Evolutionary conservation across 2,888 invertebrate genomes (phyloP), one percentile per base, ranked within the genome.

Genomic region (Dynastes maya): DNA sequence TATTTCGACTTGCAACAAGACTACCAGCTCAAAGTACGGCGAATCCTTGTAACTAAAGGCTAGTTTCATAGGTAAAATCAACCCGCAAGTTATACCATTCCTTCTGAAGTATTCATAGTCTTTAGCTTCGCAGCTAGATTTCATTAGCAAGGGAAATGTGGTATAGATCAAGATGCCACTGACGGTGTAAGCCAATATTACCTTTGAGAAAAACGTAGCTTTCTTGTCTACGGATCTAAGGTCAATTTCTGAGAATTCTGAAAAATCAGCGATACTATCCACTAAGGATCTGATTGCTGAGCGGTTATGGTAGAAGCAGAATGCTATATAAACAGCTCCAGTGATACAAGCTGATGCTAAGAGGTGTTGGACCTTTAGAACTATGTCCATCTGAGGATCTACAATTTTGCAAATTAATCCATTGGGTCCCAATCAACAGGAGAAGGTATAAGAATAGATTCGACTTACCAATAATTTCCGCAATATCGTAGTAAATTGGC

Each of bases 281-380:
- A 81, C 76, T 9, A 83, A 27, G 11, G 71, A 45, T 49, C 71
- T 76, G 6, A 83, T 83, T 6, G 55, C 55, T n/a, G 45, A 67
- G 45, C 84, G 77, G 64, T 84, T 84, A 9, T 64, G 64, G 8
- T 83, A 68, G 79, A 85, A 85, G 68, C 85, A 85, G 37, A 83
- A 74, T 8, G 81, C 81, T 83, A 85, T 82, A 72, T 85, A 85
- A 53, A 84, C 80, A 80, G 83, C 83, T 29, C 83, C 84, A 37
- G 81, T 70, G 6, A 85, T 80, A 77, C 85, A 84, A 13, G 78
- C 82, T 1, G 81, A 64, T 6, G 84, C 84, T n/a, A 85, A 81
- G 55, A 84, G 27, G 40, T 81, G 76, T 74, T 84, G 83, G 16
- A 83, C 81, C 32, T 49, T 75, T 40, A 45, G 27, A 8, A 76